phyloP scores from a whole-genome alignment of 2,888 invertebrate genomes.

The Leptinotarsa haldemani region DNA sequence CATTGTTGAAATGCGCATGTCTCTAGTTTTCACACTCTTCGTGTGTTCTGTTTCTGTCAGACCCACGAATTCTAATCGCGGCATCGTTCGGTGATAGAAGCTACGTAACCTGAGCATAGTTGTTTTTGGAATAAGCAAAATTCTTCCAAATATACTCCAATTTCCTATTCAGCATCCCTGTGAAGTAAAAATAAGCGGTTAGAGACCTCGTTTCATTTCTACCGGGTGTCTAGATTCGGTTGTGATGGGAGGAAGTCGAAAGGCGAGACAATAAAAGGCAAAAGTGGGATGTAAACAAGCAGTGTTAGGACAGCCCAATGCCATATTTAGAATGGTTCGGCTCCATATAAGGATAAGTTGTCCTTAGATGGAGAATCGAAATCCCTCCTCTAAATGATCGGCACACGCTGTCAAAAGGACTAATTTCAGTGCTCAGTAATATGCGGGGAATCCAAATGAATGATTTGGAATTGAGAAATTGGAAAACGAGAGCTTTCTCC shows the following conservation, averaged over 20 bases:
- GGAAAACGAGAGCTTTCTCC: slow-evolving; percentile 20
- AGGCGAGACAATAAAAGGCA: slow-evolving; percentile 39
- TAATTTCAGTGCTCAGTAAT: slow-evolving; percentile 33
- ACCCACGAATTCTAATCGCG: slow-evolving; percentile 45
- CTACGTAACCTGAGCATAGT: slow-evolving; percentile 56
- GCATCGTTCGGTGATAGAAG: slow-evolving; percentile 40
- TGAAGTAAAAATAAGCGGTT: slow-evolving; percentile 25
- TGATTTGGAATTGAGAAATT: slow-evolving; percentile 31
- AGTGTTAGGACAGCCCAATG: slow-evolving; percentile 75
- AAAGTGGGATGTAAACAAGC: slow-evolving; percentile 65
- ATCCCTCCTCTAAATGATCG: slow-evolving; percentile 72
- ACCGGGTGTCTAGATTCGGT: slow-evolving; percentile 12
- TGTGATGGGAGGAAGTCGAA: slow-evolving; percentile 36
- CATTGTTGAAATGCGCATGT: slow-evolving; percentile 59
- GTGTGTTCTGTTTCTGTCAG: slow-evolving; percentile 51
- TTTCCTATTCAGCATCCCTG: slow-evolving; percentile 34
- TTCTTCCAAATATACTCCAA: slow-evolving; percentile 55
- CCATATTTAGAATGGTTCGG: slow-evolving; percentile 86
- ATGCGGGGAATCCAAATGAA: slow-evolving; percentile 42
- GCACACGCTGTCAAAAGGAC: slow-evolving; percentile 55
- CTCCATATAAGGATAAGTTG: slow-evolving; percentile 85
- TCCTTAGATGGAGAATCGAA: slow-evolving; percentile 84
- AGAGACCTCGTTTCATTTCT: slow-evolving; percentile 7
- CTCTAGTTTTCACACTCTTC: slow-evolving; percentile 53
- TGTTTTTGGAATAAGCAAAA: slow-evolving; percentile 57